These are phyloP conservation scores for Scaptomyza reducta DNA, from an alignment of 2,888 invertebrate genomes.

Conservation along the genomic window DNA sequence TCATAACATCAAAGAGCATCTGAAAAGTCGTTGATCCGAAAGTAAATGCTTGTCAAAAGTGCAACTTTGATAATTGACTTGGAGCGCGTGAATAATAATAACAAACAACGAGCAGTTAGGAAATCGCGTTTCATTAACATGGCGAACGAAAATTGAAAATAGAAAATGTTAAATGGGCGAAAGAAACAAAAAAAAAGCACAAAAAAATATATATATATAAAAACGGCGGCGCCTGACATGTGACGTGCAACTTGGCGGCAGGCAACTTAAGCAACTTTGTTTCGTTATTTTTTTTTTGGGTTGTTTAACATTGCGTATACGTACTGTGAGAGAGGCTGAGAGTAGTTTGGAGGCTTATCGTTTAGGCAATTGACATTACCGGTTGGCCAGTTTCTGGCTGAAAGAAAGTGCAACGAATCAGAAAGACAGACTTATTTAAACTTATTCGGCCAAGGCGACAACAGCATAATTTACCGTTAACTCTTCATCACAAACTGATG, in stretches of 20 bases:
- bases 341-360: constrained; percentile 47
- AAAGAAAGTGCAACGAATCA: constrained; percentile 66
- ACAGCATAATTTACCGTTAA: constrained; percentile 76
- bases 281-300: constrained; percentile 10
- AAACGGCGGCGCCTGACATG: constrained; percentile 37
- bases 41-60: constrained; percentile 21
- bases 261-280: constrained; percentile 24
- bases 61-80: constrained; percentile 73
- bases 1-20: constrained; percentile 15
- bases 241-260: constrained; percentile 38
- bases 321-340: constrained; percentile 35
- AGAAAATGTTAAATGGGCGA: constrained; percentile 50
- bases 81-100: constrained; percentile 80
- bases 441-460: constrained; percentile 57
- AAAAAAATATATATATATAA: constrained; percentile 3
- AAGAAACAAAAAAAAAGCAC: constrained; percentile 27
- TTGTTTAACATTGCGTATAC: constrained; percentile 69
- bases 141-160: constrained; percentile 63
- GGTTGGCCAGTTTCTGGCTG: constrained; percentile 29
- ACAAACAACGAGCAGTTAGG: constrained; percentile 67
- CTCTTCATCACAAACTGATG: constrained; percentile 61
- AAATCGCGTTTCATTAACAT: constrained; percentile 78
- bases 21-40: not conserved
- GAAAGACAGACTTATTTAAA: constrained; percentile 20
- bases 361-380: constrained; percentile 43